A percentile compares a stretch with the other conserved stretches of the same genome.
Evolutionary conservation across 2,113 vertebrate genomes (phyloP).

Genomic region (Anolis carolinensis): DNA sequence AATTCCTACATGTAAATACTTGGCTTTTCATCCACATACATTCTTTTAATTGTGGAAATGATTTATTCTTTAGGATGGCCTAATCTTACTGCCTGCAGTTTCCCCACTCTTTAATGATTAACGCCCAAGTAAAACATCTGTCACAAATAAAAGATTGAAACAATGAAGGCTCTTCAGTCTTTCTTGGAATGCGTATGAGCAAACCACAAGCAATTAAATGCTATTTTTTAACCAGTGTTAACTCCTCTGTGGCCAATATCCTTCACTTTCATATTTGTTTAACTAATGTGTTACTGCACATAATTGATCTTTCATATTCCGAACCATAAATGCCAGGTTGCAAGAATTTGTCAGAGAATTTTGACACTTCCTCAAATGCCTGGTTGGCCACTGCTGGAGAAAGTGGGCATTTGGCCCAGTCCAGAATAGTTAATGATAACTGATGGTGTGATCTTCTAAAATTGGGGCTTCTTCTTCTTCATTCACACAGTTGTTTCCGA

Average conservation of each 20-base stretch:
- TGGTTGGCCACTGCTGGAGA: too few relatives aligned
- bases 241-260: slow-evolving; percentile 43
- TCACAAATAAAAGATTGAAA: slow-evolving; percentile 58
- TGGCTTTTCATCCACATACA: background rate
- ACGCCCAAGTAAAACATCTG: slow-evolving; percentile 65
- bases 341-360: too few relatives aligned
- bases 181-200: slow-evolving; percentile 49
- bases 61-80: slow-evolving; percentile 15
- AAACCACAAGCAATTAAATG: slow-evolving; percentile 25
- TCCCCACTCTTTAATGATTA: slow-evolving; percentile 53
- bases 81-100: slow-evolving; percentile 54
- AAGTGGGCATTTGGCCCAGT: too few relatives aligned
- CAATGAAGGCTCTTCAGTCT: slow-evolving; percentile 43
- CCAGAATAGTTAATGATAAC: too few relatives aligned
- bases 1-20: background rate
- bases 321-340: too few relatives aligned
- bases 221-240: slow-evolving; percentile 30
- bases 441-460: too few relatives aligned
- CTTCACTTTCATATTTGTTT: background rate
- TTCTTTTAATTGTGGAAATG: background rate
- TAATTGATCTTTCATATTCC: background rate
- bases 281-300: background rate
- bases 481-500: too few relatives aligned
- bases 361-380: too few relatives aligned
- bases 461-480: too few relatives aligned